Evolutionary conservation across 2,113 vertebrate genomes (phyloP).

Genomic region (Cygnus buccinator): DNA sequence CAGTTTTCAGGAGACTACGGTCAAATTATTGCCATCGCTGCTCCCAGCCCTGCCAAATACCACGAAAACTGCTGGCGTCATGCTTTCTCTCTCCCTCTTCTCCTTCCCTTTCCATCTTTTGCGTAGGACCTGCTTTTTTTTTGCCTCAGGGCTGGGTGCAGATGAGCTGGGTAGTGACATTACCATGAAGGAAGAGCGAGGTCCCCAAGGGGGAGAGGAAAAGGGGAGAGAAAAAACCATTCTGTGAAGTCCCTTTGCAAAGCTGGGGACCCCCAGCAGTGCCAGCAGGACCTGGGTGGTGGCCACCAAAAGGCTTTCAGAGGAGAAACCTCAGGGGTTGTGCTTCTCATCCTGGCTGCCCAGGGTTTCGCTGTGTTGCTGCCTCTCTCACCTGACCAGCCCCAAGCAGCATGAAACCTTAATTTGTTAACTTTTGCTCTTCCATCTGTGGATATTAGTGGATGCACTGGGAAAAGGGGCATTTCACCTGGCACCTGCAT

Average conservation of each 20-base stretch:
- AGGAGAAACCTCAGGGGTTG: background rate
- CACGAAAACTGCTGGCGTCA: background rate
- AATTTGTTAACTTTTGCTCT: rapidly evolving
- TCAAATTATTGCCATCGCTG: slow-evolving; percentile 25
- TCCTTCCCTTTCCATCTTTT: background rate
- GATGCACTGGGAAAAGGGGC: background rate
- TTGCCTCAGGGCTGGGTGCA: background rate
- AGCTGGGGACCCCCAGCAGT: background rate
- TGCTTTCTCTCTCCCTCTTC: background rate
- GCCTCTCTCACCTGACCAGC: no score
- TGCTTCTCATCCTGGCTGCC: no score
- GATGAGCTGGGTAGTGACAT: rapidly evolving
- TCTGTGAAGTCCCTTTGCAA: rapidly evolving
- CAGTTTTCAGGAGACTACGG: background rate
- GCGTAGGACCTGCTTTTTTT: background rate
- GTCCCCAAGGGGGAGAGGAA: background rate
- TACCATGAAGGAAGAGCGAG: background rate
- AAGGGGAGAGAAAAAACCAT: background rate
- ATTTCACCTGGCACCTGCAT: rapidly evolving
- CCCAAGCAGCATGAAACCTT: background rate
- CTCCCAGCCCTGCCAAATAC: background rate
- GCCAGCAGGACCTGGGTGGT: no score
- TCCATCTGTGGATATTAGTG: rapidly evolving
- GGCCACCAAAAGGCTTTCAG: background rate
- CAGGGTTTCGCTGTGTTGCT: no score